Evolutionary conservation across 2,888 invertebrate genomes (phyloP), one percentile per base, ranked within the genome.

Genomic region (Melolontha melolontha): DNA sequence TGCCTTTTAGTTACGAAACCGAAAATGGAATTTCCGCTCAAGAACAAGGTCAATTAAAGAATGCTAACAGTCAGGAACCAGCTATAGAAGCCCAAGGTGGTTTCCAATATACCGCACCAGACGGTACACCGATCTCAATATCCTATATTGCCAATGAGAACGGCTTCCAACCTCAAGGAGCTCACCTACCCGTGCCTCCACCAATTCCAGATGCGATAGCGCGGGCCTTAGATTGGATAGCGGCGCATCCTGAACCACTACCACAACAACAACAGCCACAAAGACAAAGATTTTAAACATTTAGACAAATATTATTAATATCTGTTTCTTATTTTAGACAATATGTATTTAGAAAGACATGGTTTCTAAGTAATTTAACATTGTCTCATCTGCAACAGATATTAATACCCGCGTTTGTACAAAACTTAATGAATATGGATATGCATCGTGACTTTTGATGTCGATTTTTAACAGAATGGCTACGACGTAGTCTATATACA

Each of bases 181-280:
- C 72, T 22, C 73, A 72, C 66, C 63, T 77, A 12, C 82, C 91
- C 70, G 73, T 73, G 11, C 88, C 90, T 17, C 91, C 90, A 17
- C 90, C 90, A 75, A 88, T 81, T 57, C 91, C 91, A 68, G 88
- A 88, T 80, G 90, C 88, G 79, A 91, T 91, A 74, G 89, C 89
- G 78, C 89, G 89, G 78, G 89, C 91, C 42, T 83, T 91, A 51
- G 91, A 89, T 76, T 90, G 86, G 80, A 83, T 89, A 73, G 87
- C 88, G 27, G 87, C 89, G 22, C 85, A 90, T 69, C 90, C 90
- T 1, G 66, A 74, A 64, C 67, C 69, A 2, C 1, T 8, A 1
- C 72, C 75, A 54, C 52, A 65, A 44, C 65, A 54, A 14, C 63
- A 17, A 2, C 29, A 29, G 44, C 44, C 52, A 44, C 42, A 17